Evolutionary conservation across 2,113 vertebrate species (phyloP), one percentile per base, ranked within the genome.

Genomic region (Geococcyx californianus): DNA sequence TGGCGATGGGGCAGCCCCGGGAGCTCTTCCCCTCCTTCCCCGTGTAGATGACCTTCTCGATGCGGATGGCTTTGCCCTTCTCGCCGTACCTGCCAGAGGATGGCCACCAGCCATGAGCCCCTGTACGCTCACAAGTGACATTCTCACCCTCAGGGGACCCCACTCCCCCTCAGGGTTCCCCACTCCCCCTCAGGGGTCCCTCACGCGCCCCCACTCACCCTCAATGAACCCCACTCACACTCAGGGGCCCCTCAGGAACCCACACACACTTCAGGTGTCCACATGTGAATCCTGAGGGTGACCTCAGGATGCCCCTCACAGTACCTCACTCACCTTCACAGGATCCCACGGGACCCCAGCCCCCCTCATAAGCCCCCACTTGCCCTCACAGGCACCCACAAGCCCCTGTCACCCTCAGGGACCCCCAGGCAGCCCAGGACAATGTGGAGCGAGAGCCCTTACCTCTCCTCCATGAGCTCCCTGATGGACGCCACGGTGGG

Each of bases 11-110:
- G 95, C 99, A 99, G 95, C 99, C 99, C 18, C 98, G 98, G 28
- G 99, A 99, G 97, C 99, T 99, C 98, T 99, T 99, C 31, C 99
- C 99, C 83, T 99, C 99, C 96, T 98, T 98, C 62, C 99, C 99
- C 0, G 99, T 99, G 97, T 99, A 99, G 93, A 99, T 97, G 95
- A 99, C 99, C 98, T 99, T 99, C 96, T 99, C 99, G 5, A 99
- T 99, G 66, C 99, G 98, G 94, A 99, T 93, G 89, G 99, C 99
- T 14, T 99, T 98, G 31, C 99, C 99, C 93, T 99, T 99, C 97
- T 99, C 98, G 9, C 99, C 99, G 14, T 98, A 99, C 97, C 99
- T 99, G 96, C 51, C 62, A 16, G 54, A 93, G 58, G 16, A 92
- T 0, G 0, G 33, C 6, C 1, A 29, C 5, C 1, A 17, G 52